A percentile compares a stretch with the other conserved stretches of the same genome.
Evolutionary conservation across 2,888 invertebrate genomes (phyloP).

Genomic region (Ormia ochracea): DNA sequence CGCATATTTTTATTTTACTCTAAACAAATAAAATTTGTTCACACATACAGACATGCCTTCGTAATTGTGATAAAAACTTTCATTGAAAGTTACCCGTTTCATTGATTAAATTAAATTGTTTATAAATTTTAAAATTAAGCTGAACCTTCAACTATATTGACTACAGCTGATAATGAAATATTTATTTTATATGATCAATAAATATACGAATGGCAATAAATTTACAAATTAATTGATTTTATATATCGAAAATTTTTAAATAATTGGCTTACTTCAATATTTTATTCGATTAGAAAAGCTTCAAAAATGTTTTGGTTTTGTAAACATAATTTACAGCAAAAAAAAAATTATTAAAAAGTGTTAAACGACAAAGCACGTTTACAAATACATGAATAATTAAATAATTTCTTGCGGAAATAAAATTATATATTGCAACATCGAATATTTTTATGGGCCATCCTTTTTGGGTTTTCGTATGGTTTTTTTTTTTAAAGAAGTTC

Average conservation of each 20-base stretch:
- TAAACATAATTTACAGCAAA: no score
- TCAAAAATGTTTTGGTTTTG: no score
- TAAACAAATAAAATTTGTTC: not conserved
- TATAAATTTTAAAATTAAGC: slow-evolving; percentile 7
- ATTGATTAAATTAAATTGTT: slow-evolving; percentile 7
- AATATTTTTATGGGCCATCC: no score
- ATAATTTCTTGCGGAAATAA: no score
- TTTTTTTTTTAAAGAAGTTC: not conserved
- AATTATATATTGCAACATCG: no score
- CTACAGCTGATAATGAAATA: not conserved
- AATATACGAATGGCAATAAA: not conserved
- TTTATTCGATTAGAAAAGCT: no score
- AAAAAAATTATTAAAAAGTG: no score
- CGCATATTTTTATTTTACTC: not conserved
- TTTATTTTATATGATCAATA: not conserved
- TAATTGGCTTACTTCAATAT: not conserved
- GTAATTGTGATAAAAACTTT: slow-evolving; percentile 14
- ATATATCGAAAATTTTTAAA: not conserved
- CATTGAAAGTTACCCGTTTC: slow-evolving; percentile 15
- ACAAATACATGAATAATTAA: no score
- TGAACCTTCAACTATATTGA: slow-evolving; percentile 14
- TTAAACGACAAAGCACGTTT: no score
- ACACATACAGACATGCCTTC: not conserved
- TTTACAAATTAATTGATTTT: not conserved
- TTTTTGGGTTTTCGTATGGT: no score